These are phyloP conservation scores for Dromas ardeola DNA, from an alignment of 2,113 vertebrate species.

Conservation along the genomic window DNA sequence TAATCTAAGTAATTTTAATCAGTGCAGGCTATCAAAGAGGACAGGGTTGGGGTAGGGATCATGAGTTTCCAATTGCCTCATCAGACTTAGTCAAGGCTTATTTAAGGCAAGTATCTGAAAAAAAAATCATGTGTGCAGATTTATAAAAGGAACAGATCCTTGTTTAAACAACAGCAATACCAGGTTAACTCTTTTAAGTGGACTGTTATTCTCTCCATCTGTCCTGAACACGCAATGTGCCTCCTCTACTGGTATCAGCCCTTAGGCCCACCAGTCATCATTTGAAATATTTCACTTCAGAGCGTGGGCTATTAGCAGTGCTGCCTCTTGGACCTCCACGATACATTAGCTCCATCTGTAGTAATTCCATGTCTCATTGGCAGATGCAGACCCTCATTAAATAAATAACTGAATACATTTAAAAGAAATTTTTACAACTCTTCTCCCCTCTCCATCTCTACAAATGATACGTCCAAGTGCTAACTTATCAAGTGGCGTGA, in stretches of 20 bases:
- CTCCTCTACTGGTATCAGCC: neutral
- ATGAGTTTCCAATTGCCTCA: slow-evolving; percentile 32
- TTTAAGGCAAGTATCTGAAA: slow-evolving; percentile 23
- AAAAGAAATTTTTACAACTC: neutral
- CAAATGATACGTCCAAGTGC: neutral
- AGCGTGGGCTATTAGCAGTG: neutral
- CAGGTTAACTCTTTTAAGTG: neutral
- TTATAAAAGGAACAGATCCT: neutral
- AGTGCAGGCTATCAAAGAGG: slow-evolving; percentile 32
- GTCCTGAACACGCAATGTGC: neutral
- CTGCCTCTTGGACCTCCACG: neutral
- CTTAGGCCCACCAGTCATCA: neutral
- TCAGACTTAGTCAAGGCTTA: slow-evolving; percentile 32
- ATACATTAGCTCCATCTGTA: neutral
- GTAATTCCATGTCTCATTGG: neutral
- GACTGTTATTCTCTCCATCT: neutral
- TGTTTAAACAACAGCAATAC: neutral
- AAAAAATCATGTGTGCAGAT: neutral
- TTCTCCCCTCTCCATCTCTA: neutral
- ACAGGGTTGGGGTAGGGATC: slow-evolving; percentile 15
- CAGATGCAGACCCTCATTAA: neutral
- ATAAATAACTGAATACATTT: neutral
- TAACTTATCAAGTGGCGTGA: neutral
- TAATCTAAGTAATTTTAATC: slow-evolving; percentile 69
- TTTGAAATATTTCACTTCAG: neutral